Conservation (phyloP, 2,113 vertebrate genomes). For the Triplophysa rosa region DNA sequence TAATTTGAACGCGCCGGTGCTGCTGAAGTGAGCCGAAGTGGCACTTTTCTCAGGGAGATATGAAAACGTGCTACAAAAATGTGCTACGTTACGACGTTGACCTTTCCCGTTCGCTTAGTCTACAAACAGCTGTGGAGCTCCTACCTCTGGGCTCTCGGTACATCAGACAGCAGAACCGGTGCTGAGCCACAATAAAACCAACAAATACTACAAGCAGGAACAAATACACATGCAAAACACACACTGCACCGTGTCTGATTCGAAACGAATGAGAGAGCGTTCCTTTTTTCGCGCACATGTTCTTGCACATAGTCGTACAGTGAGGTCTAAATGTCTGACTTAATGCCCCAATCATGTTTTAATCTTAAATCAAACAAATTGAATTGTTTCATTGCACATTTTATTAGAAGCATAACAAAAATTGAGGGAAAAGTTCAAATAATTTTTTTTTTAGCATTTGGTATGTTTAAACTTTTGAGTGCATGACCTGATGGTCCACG, state of each 20-base stretch:
- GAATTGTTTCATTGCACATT: background rate
- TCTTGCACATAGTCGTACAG: slow-evolving; percentile 33
- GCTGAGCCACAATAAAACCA: slow-evolving; percentile 73
- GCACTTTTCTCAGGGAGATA: slow-evolving; percentile 68
- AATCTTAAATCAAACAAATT: background rate
- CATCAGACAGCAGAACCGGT: slow-evolving; percentile 69
- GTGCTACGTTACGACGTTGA: slow-evolving; percentile 74
- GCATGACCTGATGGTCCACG: no score
- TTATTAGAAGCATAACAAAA: background rate
- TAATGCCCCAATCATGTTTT: background rate
- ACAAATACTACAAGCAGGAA: slow-evolving; percentile 57
- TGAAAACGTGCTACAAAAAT: slow-evolving; percentile 72
- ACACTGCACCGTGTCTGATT: slow-evolving; percentile 41
- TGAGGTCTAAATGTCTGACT: no score
- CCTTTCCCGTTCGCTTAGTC: slow-evolving; percentile 75
- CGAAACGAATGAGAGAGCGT: slow-evolving; percentile 39
- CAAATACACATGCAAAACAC: slow-evolving; percentile 51
- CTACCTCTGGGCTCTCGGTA: slow-evolving; percentile 77
- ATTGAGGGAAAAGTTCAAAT: no score
- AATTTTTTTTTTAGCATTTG: no score
- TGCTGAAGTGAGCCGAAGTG: slow-evolving; percentile 67
- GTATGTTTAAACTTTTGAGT: no score
- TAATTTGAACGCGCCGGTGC: slow-evolving; percentile 76
- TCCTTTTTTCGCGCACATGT: background rate
- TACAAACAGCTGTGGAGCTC: slow-evolving; percentile 78